Conservation (phyloP, 2,888 invertebrate genomes). For the Cantharis rufa region DNA sequence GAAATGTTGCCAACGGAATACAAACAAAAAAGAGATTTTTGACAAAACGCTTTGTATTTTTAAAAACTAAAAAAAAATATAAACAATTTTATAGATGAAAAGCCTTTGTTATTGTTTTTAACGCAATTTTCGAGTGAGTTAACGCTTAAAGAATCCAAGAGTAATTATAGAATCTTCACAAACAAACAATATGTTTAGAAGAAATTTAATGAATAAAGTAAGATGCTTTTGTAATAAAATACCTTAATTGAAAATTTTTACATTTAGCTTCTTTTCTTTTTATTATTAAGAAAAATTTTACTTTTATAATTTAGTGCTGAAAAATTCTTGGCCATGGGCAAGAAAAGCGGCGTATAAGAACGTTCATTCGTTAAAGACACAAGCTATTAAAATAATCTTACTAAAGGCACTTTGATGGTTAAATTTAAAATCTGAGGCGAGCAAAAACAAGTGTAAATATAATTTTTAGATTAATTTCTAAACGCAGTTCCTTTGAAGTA, state of each 20-base stretch:
- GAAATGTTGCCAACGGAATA: neutral
- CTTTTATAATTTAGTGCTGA: slow-evolving; percentile 11
- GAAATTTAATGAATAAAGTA: slow-evolving; percentile 5
- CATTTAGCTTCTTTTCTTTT: slow-evolving; percentile 9
- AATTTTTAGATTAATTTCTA: slow-evolving; percentile 60
- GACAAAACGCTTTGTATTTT: neutral
- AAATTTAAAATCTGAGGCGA: slow-evolving; percentile 54
- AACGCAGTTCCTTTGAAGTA: slow-evolving; percentile 2
- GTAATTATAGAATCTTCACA: neutral
- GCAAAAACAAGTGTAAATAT: slow-evolving; percentile 62
- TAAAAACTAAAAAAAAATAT: neutral
- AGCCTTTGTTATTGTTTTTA: neutral
- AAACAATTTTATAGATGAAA: neutral
- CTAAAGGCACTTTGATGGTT: slow-evolving; percentile 21
- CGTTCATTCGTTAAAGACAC: slow-evolving; percentile 11
- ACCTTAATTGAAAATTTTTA: slow-evolving; percentile 16
- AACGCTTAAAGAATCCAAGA: neutral
- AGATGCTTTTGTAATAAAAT: neutral
- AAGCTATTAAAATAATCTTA: slow-evolving; percentile 25
- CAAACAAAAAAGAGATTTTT: neutral
- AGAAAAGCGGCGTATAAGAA: slow-evolving; percentile 5
- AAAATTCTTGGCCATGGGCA: slow-evolving; percentile 7
- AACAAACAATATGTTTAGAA: neutral
- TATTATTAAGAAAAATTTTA: neutral
- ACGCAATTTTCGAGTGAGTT: neutral